These are phyloP conservation scores for Coleophora flavipennella DNA, from an alignment of 2,888 invertebrate species.

Conservation along the genomic window DNA sequence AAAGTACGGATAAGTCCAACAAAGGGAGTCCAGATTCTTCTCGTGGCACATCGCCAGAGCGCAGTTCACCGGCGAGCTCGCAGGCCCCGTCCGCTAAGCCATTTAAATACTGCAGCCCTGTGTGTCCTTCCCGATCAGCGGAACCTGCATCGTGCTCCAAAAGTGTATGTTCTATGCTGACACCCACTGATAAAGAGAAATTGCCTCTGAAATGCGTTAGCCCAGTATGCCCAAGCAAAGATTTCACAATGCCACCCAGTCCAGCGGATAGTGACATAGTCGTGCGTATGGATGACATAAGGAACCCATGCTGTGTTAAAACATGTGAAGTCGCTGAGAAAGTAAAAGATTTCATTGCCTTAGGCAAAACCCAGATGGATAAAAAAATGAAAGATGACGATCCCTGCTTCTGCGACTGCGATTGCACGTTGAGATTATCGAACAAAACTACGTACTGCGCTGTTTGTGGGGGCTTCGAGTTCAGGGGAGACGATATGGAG, in stretches of 20 bases:
- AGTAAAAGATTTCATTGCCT: conserved; percentile 52
- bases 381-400: conserved; percentile 22
- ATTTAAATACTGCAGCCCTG: conserved; percentile 1
- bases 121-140: not conserved
- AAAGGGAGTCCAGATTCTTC: not conserved
- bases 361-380: conserved; percentile 17
- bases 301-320: conserved; percentile 51
- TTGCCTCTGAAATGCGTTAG: conserved; percentile 21
- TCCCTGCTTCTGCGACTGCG: conserved; percentile 57
- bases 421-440: conserved; percentile 48
- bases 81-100: not conserved
- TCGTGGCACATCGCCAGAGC: not conserved
- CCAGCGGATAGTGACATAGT: conserved; percentile 56
- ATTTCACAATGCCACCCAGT: conserved; percentile 25
- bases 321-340: conserved; percentile 48
- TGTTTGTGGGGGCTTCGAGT: conserved; percentile 60
- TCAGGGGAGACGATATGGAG: conserved; percentile 48
- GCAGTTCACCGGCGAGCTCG: not conserved
- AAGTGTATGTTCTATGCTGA: conserved; percentile 27
- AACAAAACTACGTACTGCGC: conserved; percentile 57
- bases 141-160: conserved; percentile 32
- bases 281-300: conserved; percentile 41
- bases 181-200: conserved; percentile 9
- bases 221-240: conserved; percentile 28
- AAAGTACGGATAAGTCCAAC: not conserved